Conservation (phyloP, 2,113 vertebrate genomes). For the Parotia lawesii region DNA sequence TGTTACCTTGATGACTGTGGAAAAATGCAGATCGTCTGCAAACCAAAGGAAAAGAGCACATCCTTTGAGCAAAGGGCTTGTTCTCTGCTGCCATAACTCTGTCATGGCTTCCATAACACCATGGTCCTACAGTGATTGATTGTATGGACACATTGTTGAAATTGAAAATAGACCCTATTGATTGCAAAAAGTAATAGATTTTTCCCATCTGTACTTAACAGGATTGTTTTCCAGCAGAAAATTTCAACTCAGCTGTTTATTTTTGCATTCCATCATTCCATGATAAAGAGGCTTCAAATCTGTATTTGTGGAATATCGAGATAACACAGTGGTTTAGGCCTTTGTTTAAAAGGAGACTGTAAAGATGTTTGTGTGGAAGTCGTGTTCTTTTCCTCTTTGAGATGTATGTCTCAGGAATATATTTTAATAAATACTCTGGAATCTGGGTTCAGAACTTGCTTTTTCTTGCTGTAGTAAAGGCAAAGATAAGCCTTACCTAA, state of each 20-base stretch:
- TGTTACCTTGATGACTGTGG: constrained; percentile 43
- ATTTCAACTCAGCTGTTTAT: background rate
- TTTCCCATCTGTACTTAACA: background rate
- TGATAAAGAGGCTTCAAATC: background rate
- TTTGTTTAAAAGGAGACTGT: background rate
- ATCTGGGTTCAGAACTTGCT: background rate
- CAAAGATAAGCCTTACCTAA: background rate
- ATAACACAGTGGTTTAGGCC: background rate
- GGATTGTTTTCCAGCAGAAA: background rate
- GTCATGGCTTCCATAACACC: background rate
- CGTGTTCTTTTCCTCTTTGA: background rate
- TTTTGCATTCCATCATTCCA: background rate
- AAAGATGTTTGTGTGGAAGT: background rate
- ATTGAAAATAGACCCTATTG: background rate
- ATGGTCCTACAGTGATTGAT: background rate
- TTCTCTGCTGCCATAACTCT: background rate
- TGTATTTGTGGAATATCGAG: background rate
- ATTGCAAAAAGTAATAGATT: background rate
- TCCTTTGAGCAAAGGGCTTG: background rate
- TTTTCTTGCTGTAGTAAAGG: background rate
- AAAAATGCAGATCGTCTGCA: background rate
- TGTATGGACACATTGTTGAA: background rate
- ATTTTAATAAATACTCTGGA: background rate
- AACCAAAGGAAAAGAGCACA: background rate
- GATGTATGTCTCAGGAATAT: background rate